Evolutionary conservation across 1,140 invertebrate species (phyloP).

Genomic region (Drusus annulatus): DNA sequence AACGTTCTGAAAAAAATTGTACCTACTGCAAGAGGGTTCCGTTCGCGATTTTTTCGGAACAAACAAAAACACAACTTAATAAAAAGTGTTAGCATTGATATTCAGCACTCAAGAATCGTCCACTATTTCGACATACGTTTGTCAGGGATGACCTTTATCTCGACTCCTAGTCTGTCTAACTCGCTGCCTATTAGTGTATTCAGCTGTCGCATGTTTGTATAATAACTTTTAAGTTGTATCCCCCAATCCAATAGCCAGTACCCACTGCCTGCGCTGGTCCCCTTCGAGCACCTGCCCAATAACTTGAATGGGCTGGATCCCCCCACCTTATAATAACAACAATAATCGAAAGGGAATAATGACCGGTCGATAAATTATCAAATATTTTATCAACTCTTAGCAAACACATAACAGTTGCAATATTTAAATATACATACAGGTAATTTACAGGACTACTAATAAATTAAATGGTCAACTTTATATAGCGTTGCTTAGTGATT

Average conservation of each 20-base stretch:
- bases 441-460: too few species aligned
- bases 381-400: constrained; percentile 7
- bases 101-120: too few species aligned
- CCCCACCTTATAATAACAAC: constrained; percentile 8
- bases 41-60: too few species aligned
- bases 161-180: not conserved
- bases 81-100: too few species aligned
- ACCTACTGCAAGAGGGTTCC: too few species aligned
- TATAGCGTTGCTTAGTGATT: too few species aligned
- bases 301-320: not conserved
- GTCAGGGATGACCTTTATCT: not conserved
- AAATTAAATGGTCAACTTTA: too few species aligned
- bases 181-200: not conserved
- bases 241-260: not conserved
- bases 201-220: constrained; percentile 20
- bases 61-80: too few species aligned
- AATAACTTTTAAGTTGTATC: not conserved
- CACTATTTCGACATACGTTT: too few species aligned
- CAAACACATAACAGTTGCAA: too few species aligned
- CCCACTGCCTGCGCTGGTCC: not conserved
- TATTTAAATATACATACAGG: too few species aligned
- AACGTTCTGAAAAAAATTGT: too few species aligned
- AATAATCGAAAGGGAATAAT: constrained; percentile 12
- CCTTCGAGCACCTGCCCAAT: constrained; percentile 27
- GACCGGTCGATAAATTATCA: constrained; percentile 8